Percentiles rank a stretch among this genome's conserved stretches.
Conservation (phyloP, 2,113 vertebrate genomes). For the Jacana jacana region DNA sequence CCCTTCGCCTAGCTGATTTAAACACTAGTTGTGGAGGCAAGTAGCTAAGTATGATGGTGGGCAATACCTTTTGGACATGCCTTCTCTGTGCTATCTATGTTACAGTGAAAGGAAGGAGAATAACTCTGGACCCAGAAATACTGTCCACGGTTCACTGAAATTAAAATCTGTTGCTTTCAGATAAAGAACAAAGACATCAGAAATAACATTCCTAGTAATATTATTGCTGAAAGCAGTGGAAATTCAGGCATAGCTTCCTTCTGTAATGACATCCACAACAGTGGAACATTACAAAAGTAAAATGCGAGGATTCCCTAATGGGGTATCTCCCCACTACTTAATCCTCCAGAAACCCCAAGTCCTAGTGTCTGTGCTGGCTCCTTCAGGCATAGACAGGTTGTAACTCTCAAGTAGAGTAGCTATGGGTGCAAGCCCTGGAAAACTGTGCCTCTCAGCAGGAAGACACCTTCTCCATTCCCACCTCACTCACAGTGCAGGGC, state of each 20-base stretch:
- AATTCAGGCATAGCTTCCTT: neutral
- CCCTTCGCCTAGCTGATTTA: neutral
- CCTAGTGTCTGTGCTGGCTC: rapidly evolving
- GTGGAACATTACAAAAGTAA: neutral
- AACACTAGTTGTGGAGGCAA: neutral
- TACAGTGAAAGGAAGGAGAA: neutral
- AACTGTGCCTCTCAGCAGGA: neutral
- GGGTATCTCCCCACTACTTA: neutral
- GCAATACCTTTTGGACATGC: neutral
- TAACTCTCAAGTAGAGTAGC: neutral
- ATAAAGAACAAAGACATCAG: neutral
- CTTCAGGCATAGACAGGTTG: neutral
- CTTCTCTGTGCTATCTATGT: neutral
- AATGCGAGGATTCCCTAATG: neutral
- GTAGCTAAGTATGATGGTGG: neutral
- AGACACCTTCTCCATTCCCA: neutral
- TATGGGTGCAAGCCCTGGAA: neutral
- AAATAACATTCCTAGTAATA: neutral
- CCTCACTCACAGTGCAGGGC: neutral
- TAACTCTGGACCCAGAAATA: neutral
- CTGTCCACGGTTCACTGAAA: neutral
- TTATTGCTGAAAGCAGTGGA: neutral
- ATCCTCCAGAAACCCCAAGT: neutral
- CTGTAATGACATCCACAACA: neutral
- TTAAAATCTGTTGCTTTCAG: neutral